Base-by-base conservation (phyloP, 1,140 invertebrate species). In the Drosophila persimilis region DNA sequence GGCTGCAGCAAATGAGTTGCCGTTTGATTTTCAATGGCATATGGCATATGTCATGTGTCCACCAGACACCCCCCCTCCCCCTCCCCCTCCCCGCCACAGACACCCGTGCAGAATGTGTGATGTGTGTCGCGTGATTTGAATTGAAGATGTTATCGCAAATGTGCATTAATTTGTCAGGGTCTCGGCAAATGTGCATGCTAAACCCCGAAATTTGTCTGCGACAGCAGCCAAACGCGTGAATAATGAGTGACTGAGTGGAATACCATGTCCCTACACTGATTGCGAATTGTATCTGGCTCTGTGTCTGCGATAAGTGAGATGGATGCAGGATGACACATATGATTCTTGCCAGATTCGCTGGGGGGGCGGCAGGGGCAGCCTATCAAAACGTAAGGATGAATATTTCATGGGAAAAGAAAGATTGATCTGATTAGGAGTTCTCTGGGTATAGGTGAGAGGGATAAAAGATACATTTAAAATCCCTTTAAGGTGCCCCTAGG, bases 51-150 rank as follows among this genome's bases (percentile, higher is more conserved):
- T 35, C 31, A 24, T 57, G 48, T 20, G 29, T 35, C 41, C 29
- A 50, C 50, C 17, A 17, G 17, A 17, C 17, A 17, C 17, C 17
- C 17, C 17, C 17, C 17, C 17, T 17, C 17, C 17, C 17, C 17
- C 17, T 15, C 17, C 15, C 17, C 17, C 17, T 17, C 17, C 17
- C 17, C 17, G 15, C 17, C 29, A 50, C 50, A 39, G 11, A 39
- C 35, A 39, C 0, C 11, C 35, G 35, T 39, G 35, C 35, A 39
- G 35, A 70, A 65, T 50, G 64, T 69, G 76, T 73, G 80, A 73
- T 81, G 80, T 81, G 73, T 80, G 80, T 84, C 73, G 73, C 80
- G 77, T 84, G 81, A 80, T 84, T 85, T 86, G 81, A 86, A 70
- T 84, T 77, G 67, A 84, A 84, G 81, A 85, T 86, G 73, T 51